phyloP scores from a whole-genome alignment of 2,888 invertebrate genomes.

The Eilema sororculum region DNA sequence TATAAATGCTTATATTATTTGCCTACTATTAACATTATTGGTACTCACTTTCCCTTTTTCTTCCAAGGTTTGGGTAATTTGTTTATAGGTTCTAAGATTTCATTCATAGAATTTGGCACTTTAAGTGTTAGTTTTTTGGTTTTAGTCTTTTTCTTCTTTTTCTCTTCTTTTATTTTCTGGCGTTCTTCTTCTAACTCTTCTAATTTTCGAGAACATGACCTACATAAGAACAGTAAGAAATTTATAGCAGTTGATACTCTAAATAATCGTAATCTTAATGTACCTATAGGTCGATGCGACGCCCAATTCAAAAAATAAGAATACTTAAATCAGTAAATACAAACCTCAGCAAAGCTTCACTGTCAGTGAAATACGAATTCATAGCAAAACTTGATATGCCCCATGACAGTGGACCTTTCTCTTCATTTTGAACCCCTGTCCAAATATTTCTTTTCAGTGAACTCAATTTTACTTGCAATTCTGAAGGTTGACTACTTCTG shows the following conservation, averaged over 20 bases:
- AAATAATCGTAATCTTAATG: no score
- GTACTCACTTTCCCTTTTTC: constrained; percentile 83
- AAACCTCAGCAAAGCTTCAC: constrained; percentile 87
- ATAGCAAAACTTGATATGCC: constrained; percentile 88
- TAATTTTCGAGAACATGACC: constrained; percentile 90
- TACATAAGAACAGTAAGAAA: constrained; percentile 56
- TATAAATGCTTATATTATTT: background rate
- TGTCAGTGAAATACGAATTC: constrained; percentile 85
- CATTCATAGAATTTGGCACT: constrained; percentile 76
- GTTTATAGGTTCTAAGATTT: constrained; percentile 71
- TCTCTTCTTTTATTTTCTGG: constrained; percentile 75
- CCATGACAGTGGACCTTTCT: constrained; percentile 89
- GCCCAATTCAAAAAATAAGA: no score
- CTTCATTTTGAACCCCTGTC: constrained; percentile 88
- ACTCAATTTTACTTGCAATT: constrained; percentile 90
- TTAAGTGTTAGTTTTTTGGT: constrained; percentile 77
- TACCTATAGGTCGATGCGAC: no score
- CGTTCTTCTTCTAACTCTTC: constrained; percentile 80
- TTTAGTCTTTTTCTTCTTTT: constrained; percentile 83
- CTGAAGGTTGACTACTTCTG: constrained; percentile 82
- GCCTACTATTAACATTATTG: background rate
- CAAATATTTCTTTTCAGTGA: constrained; percentile 91
- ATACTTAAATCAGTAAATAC: background rate
- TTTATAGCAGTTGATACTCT: background rate
- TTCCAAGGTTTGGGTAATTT: constrained; percentile 77